Evolutionary conservation across 2,888 invertebrate genomes (phyloP), one percentile per base, ranked within the genome.

Genomic region (Leptinotarsa juncta): DNA sequence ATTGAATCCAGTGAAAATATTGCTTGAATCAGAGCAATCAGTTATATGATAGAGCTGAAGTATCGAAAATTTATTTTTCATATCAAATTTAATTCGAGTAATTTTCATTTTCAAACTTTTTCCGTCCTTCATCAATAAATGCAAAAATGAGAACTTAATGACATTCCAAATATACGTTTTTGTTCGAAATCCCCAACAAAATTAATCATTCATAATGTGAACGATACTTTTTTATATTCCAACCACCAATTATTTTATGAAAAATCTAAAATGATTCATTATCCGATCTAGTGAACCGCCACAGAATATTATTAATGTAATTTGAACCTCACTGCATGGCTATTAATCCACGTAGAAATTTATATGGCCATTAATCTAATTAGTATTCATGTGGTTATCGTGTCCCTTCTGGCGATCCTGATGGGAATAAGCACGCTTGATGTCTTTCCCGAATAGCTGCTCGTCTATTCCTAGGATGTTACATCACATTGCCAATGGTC

Each of bases 341-440:
- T 42, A 62, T 62, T 62, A 62, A 62, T 62, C 42, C 62, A 16
- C 62, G n/a, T 55, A 65, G 57, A 66, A 51, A 57, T 73, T 55
- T 69, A 70, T 73, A 66, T 55, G 70, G 65, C 66, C 69, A 70
- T 70, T 73, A 73, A 70, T 70, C 65, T 73, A 66, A 73, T 73
- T 70, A 55, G 49, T 18, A 73, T 66, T 66, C 69, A 72, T 72
- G 70, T 32, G 50, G 68, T 55, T 26, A 57, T 32, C 65, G 62
- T 62, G 32, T 62, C 62, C 62, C 62, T 62, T 62, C 42, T 62
- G 62, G 62, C 32, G 7, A 62, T 42, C 62, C 42, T 62, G 62
- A 26, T 62, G 42, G 62, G 32, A 18, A 62, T 62, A 42, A 62
- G 62, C 62, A 26, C 62, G 62, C 62, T 32, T 62, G 10, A 62